These are phyloP conservation scores for Dascillus cervinus DNA, from an alignment of 2,888 invertebrate genomes.

Conservation along the genomic window DNA sequence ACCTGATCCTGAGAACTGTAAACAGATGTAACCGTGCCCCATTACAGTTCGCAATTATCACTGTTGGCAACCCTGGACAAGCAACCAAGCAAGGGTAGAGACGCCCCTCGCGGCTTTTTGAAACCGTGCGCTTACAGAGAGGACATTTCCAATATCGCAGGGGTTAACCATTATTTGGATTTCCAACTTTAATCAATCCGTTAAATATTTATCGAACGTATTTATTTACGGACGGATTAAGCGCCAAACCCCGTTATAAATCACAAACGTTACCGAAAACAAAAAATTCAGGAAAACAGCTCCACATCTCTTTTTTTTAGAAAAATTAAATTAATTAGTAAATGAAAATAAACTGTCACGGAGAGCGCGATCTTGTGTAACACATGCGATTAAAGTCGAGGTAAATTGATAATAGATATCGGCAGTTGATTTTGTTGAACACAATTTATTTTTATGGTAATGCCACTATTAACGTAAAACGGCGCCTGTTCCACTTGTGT, in stretches of 20 bases:
- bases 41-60: constrained; percentile 29
- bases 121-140: constrained; percentile 12
- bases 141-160: constrained; percentile 15
- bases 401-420: constrained; percentile 12
- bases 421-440: constrained; percentile 8
- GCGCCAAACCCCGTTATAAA: not conserved
- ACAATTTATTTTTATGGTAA: constrained; percentile 16
- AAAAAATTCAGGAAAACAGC: too few relatives aligned
- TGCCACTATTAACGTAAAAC: constrained; percentile 12
- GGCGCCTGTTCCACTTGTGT: constrained; percentile 6
- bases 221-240: constrained; percentile 9
- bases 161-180: constrained; percentile 18
- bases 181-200: constrained; percentile 19
- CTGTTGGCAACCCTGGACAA: constrained; percentile 21
- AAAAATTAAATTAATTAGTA: too few relatives aligned
- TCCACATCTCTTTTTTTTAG: too few relatives aligned
- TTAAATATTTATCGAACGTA: constrained; percentile 19
- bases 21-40: constrained; percentile 28
- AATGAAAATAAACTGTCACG: too few relatives aligned
- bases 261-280: not conserved
- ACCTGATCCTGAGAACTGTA: constrained; percentile 27
- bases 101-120: constrained; percentile 23
- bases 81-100: constrained; percentile 12
- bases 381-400: too few relatives aligned
- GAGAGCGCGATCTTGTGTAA: too few relatives aligned